phyloP scores from a whole-genome alignment of 2,113 vertebrate species.

The Podocnemis expansa region DNA sequence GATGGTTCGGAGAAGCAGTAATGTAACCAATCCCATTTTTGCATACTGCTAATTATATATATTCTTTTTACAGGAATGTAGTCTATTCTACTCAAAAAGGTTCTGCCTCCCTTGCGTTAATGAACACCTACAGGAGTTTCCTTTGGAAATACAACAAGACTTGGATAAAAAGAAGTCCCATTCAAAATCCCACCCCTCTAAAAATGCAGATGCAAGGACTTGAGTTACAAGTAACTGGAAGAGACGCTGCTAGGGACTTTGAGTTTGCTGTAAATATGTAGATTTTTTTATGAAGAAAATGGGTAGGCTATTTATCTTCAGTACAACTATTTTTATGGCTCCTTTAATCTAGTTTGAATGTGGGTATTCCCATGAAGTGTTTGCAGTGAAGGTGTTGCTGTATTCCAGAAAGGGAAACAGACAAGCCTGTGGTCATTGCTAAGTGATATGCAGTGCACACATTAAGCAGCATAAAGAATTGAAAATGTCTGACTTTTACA shows the following conservation, averaged over 20 bases:
- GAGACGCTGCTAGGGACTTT: not conserved
- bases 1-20: not conserved
- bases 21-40: not conserved
- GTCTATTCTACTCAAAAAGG: constrained; percentile 89
- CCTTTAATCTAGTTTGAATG: not conserved
- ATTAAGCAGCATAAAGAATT: not conserved
- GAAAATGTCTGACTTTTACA: not conserved
- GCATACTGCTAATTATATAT: not conserved
- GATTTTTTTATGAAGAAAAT: constrained; percentile 26
- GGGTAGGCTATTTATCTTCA: constrained; percentile 19
- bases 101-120: constrained; percentile 88
- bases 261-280: not conserved
- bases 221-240: constrained; percentile 10
- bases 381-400: accelerated
- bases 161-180: constrained; percentile 79
- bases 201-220: not conserved
- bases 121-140: constrained; percentile 84
- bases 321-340: not conserved
- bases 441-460: not conserved
- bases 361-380: not conserved
- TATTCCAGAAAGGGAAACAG: not conserved
- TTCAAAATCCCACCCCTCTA: constrained; percentile 2
- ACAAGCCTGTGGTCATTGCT: not conserved
- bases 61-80: constrained; percentile 84
- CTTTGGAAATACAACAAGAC: constrained; percentile 84